phyloP scores from a whole-genome alignment of 1,140 invertebrate genomes.

The Heliconius hermathena region DNA sequence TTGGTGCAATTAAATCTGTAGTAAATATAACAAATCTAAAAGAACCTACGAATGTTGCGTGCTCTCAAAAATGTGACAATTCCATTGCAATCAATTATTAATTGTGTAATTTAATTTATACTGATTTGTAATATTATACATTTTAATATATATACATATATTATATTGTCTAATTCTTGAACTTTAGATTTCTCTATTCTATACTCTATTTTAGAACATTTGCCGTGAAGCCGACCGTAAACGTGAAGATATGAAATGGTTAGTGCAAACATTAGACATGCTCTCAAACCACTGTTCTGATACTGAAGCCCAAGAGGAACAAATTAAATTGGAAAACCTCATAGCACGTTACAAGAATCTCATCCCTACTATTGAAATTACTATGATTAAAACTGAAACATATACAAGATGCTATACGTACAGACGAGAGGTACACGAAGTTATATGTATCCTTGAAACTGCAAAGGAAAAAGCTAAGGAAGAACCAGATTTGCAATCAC shows the following conservation, averaged over 20 bases:
- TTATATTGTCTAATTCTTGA: not conserved
- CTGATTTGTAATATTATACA: too few relatives aligned
- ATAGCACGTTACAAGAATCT: constrained; percentile 94
- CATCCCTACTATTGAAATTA: constrained; percentile 95
- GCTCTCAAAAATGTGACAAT: too few relatives aligned
- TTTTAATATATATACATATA: not conserved
- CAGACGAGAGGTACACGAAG: constrained; percentile 92
- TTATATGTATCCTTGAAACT: constrained; percentile 88
- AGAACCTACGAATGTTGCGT: too few relatives aligned
- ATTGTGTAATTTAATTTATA: too few relatives aligned
- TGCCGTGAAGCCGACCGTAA: constrained; percentile 94
- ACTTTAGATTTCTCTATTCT: not conserved
- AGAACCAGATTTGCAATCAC: constrained; percentile 85
- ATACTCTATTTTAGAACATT: constrained; percentile 84
- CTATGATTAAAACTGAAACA: constrained; percentile 95
- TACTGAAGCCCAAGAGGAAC: constrained; percentile 88
- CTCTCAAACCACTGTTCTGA: constrained; percentile 91
- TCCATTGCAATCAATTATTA: too few relatives aligned
- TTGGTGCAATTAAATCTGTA: too few relatives aligned
- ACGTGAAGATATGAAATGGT: constrained; percentile 96
- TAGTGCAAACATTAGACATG: constrained; percentile 94
- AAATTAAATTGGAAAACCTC: constrained; percentile 90
- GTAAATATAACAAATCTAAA: too few relatives aligned
- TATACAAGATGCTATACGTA: constrained; percentile 96
- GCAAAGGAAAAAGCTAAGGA: constrained; percentile 88